These are phyloP conservation scores for Ellobius talpinus DNA, from an alignment of 2,113 vertebrate species.

Conservation along the genomic window DNA sequence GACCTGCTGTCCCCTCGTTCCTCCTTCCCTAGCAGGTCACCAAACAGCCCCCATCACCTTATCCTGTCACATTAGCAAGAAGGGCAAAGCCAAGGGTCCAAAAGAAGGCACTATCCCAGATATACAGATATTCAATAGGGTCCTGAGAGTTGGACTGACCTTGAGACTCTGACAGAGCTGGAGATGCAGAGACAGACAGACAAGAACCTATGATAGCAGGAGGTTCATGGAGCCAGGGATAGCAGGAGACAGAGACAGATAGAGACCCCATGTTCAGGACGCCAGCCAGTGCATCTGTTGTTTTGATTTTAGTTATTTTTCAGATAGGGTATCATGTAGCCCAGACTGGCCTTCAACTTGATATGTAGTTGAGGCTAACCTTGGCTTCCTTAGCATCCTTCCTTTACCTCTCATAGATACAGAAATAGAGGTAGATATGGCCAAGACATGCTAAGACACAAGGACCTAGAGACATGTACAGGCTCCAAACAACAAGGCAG, in stretches of 20 bases:
- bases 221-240: background rate
- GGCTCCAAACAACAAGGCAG: background rate
- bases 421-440: background rate
- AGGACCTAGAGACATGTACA: background rate
- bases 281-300: background rate
- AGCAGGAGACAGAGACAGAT: background rate
- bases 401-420: background rate
- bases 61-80: background rate
- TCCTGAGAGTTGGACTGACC: background rate
- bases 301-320: background rate
- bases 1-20: background rate
- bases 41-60: background rate
- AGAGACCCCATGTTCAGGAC: background rate
- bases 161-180: background rate
- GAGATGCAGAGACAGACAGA: background rate
- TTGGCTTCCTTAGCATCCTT: background rate
- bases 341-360: background rate
- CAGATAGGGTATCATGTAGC: background rate
- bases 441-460: background rate
- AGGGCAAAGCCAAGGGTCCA: background rate
- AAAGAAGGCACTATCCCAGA: background rate
- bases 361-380: background rate
- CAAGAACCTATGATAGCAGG: background rate
- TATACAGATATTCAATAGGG: background rate
- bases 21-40: background rate